Conservation (phyloP, 2,113 vertebrate species). For the Hyperopisus bebe region DNA sequence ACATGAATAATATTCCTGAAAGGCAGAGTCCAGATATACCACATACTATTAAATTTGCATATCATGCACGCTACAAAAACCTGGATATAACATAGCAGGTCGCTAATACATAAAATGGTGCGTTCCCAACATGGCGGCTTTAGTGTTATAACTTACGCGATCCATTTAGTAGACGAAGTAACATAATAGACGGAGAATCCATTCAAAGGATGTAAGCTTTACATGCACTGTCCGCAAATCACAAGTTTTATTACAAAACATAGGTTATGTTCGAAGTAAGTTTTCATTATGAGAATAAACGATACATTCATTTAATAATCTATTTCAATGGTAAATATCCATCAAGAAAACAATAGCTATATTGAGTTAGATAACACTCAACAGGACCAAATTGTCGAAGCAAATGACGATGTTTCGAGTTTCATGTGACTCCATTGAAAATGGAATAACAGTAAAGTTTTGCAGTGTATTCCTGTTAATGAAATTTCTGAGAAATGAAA, state of each 20-base stretch:
- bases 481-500: background rate
- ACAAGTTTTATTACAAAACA: background rate
- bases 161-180: background rate
- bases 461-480: background rate
- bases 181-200: background rate
- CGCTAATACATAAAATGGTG: background rate
- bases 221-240: background rate
- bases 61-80: background rate
- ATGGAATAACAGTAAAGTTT: background rate
- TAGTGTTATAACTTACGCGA: background rate
- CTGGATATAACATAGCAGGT: background rate
- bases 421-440: background rate
- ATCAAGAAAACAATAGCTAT: background rate
- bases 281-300: background rate
- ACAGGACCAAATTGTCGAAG: background rate
- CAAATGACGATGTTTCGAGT: background rate
- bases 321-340: background rate
- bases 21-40: background rate
- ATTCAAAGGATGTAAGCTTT: background rate
- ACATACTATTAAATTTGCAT: background rate
- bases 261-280: background rate
- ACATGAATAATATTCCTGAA: background rate
- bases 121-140: conserved; percentile 1
- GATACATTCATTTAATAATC: background rate
- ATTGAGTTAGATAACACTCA: background rate